These are phyloP conservation scores for Astreopora myriophthalma DNA, from an alignment of 64 coral and sea anemone genomes.

Conservation along the genomic window DNA sequence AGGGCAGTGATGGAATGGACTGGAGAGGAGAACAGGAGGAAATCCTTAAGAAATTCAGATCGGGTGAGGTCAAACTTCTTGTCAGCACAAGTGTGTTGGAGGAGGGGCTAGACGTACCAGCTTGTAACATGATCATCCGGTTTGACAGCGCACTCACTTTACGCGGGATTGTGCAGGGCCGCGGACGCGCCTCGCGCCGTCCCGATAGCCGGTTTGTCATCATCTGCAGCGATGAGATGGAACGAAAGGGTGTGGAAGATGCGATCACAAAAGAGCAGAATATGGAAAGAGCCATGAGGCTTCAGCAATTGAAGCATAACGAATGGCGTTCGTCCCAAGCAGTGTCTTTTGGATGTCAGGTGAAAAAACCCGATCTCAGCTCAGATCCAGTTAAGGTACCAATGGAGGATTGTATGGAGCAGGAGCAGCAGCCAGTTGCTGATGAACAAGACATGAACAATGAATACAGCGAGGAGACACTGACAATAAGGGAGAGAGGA, in stretches of 20 bases:
- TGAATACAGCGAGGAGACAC: neutral
- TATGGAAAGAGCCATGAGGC: conserved; percentile 88
- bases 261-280: conserved; percentile 63
- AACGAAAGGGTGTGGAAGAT: conserved; percentile 34
- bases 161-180: conserved; percentile 73
- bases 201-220: conserved; percentile 84
- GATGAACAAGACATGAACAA: conserved; percentile 12
- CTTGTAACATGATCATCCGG: conserved; percentile 90
- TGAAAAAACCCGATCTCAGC: conserved; percentile 14
- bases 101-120: conserved; percentile 95
- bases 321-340: conserved; percentile 25
- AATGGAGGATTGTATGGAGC: neutral
- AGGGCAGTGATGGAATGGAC: conserved; percentile 91
- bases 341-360: conserved; percentile 63
- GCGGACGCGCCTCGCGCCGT: conserved; percentile 83
- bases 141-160: conserved; percentile 84
- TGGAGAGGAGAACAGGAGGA: conserved; percentile 95
- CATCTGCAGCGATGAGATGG: conserved; percentile 61
- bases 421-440: neutral
- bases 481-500: neutral
- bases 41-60: conserved; percentile 80
- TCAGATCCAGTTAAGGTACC: neutral
- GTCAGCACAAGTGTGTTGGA: conserved; percentile 92
- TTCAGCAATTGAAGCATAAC: conserved; percentile 47
- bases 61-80: conserved; percentile 82